These are phyloP conservation scores for Psittacula derbiana DNA, from an alignment of 2,797 vertebrate genomes.

Conservation along the genomic window DNA sequence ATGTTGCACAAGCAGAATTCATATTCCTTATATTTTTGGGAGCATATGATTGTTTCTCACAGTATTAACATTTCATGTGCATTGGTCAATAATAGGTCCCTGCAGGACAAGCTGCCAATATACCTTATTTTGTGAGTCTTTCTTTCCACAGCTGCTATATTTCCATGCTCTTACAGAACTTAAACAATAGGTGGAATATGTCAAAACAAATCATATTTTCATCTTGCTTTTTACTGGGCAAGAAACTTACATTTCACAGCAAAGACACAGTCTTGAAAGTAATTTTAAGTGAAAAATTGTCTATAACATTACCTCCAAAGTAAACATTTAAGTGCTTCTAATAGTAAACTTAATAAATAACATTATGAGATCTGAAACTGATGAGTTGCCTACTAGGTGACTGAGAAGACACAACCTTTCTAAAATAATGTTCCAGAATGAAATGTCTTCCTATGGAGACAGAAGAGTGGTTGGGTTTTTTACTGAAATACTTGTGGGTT, in stretches of 20 bases:
- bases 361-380: background rate
- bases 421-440: background rate
- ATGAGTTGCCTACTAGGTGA: background rate
- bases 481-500: background rate
- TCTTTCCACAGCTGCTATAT: background rate
- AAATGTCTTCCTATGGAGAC: background rate
- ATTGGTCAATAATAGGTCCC: background rate
- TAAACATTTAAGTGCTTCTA: background rate
- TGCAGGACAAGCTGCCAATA: background rate
- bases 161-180: background rate
- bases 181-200: background rate
- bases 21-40: background rate
- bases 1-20: background rate
- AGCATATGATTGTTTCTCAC: background rate
- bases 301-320: background rate
- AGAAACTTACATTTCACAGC: background rate
- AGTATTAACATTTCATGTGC: background rate
- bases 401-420: background rate
- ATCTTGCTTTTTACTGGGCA: background rate
- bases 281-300: background rate
- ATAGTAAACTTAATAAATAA: background rate
- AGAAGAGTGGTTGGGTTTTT: background rate
- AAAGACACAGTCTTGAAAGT: background rate
- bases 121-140: background rate
- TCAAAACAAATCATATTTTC: background rate